Conservation (phyloP, 2,113 vertebrate species). For the Odontophorus gujanensis region DNA sequence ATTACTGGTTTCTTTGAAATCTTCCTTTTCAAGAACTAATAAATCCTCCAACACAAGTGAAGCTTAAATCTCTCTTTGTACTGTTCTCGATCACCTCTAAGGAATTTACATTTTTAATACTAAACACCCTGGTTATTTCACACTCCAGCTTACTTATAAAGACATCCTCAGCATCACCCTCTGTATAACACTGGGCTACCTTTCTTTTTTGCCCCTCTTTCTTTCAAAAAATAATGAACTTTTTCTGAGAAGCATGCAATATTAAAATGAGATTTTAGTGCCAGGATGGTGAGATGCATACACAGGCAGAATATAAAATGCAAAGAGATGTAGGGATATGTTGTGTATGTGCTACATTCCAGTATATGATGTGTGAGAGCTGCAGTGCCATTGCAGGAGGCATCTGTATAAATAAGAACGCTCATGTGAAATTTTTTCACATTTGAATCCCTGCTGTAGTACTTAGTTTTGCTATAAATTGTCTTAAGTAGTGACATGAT, state of each 20-base stretch:
- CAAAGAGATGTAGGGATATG: not conserved
- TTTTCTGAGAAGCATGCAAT: not conserved
- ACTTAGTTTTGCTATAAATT: not conserved
- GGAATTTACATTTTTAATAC: conserved; percentile 6
- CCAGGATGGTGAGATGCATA: not conserved
- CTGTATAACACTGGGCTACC: not conserved
- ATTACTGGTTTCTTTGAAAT: conserved; percentile 68
- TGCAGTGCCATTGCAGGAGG: not conserved
- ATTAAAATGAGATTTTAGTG: not conserved
- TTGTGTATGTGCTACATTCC: not conserved
- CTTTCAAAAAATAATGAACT: not conserved
- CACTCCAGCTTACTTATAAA: not conserved
- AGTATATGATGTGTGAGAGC: not conserved
- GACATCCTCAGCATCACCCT: not conserved
- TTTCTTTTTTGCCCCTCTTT: not conserved
- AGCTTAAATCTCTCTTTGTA: conserved; percentile 41
- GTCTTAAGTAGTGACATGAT: not conserved
- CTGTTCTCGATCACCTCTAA: not conserved
- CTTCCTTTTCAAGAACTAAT: conserved; percentile 56
- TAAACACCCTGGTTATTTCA: conserved; percentile 27
- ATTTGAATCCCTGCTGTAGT: not conserved
- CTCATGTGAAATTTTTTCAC: not conserved
- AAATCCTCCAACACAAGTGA: conserved; percentile 53
- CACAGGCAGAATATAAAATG: not conserved
- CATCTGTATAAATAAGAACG: not conserved